These are phyloP conservation scores for Saccopteryx bilineata DNA, from an alignment of 2,113 vertebrate species.

Conservation along the genomic window DNA sequence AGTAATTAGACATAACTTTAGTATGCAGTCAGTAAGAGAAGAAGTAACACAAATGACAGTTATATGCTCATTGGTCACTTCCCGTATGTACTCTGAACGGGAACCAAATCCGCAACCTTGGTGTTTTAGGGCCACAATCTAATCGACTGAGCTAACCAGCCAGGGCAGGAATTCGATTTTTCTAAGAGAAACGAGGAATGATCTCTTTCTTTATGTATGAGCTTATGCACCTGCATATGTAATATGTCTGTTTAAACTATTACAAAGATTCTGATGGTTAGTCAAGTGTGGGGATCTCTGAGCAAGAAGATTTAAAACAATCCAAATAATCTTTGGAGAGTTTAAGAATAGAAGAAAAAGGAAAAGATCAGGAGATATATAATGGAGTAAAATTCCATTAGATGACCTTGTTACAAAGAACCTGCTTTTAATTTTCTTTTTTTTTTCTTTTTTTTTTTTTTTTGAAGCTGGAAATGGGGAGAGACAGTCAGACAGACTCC, in stretches of 20 bases:
- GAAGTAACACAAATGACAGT: too few species aligned
- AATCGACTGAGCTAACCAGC: too few species aligned
- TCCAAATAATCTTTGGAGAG: background rate
- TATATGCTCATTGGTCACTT: too few species aligned
- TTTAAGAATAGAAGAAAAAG: background rate
- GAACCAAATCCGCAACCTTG: too few species aligned
- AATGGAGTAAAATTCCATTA: background rate
- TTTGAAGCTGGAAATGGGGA: too few species aligned
- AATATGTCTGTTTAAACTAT: background rate
- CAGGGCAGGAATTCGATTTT: background rate
- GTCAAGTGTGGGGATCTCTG: background rate
- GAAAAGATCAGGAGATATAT: background rate
- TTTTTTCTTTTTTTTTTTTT: too few species aligned
- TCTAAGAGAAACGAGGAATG: background rate
- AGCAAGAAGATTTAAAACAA: background rate
- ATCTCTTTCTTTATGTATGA: background rate
- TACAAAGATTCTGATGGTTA: background rate
- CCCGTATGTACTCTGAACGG: too few species aligned
- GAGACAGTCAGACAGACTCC: too few species aligned
- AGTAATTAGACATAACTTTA: background rate
- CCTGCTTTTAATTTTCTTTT: background rate
- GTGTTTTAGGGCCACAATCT: too few species aligned
- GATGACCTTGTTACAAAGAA: background rate
- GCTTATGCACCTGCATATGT: too few species aligned
- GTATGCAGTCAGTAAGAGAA: background rate